Evolutionary conservation across 2,797 vertebrate species (phyloP), one percentile per base, ranked within the genome.

Genomic region (Paratrypauchen microcephalus): DNA sequence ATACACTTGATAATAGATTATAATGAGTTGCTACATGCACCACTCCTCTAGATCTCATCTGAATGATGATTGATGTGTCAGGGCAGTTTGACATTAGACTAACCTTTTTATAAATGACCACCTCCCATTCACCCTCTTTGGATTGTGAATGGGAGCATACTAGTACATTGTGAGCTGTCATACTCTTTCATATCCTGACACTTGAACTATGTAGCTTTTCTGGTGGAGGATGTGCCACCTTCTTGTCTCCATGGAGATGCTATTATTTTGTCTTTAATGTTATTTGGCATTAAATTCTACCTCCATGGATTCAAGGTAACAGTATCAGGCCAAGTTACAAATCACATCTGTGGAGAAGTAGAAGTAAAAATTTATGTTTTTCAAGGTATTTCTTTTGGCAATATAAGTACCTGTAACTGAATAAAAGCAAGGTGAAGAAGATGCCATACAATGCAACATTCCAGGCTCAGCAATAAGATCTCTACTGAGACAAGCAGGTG

Each of bases 51-150:
- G 69, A 67, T 56, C 58, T 21, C 71, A 62, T 47, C 56, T 45
- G 13, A 7, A 24, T n/a, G 55, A 70, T 76, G 62, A 67, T 71
- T 69, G 71, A 82, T 70, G 57, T 68, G 65, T 28, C n/a, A n/a
- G 48, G 70, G 66, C 66, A 62, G 62, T 77, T 47, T 68, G 30
- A 83, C 67, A 76, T 28, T 66, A 57, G 63, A 76, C 71, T 78
- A 76, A 83, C 47, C 68, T 70, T 64, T 73, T 70, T 74, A 59
- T 36, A 62, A 66, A 50, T 71, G 52, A 28, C 47, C 23, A 63
- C 45, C 73, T 73, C 77, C 69, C 65, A 84, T 68, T 71, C 5
- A 4, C 24, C 13, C 52, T 11, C 23, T 55, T 24, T 52, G 48
- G 41, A 45, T 4, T 15, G 5, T 45, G 6, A 13, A 45, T 45